Base-by-base conservation (phyloP, 2,113 vertebrate genomes). In the Chaetops frenatus region DNA sequence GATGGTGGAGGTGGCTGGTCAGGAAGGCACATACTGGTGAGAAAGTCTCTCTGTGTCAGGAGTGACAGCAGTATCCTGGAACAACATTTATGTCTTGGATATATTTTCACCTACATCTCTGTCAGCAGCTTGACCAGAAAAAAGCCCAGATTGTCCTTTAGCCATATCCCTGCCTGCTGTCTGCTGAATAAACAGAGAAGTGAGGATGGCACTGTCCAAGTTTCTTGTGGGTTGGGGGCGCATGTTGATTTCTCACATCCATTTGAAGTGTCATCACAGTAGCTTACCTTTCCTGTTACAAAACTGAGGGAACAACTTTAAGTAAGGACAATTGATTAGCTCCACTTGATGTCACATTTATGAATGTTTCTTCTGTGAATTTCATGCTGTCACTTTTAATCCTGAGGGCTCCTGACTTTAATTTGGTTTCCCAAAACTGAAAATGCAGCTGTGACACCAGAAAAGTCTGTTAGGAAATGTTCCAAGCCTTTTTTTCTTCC, bases 181-280 rank as follows among this genome's bases (percentile, higher is more conserved):
- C 44, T 80, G 62, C 38, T 72, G 33, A 77, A 21, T 21, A 33
- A 70, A 18, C 36, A 58, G 47, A 65, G 23, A 81, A 61, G 50
- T 29, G 31, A 88, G 45, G 62, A 58, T 22, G 36, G 54, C 53
- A 86, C 25, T 40, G 14, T 31, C 38, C 62, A 61, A 61, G 28
- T 28, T 58, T 40, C 25, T 7, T n/a, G 13, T 14, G 40, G 64
- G 61, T 25, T 72, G 45, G 38, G 65, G 47, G 6, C 0, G 0
- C 15, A 7, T 5, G 7, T 23, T 47, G 8, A 35, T 84, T 84
- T 27, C 42, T 72, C 51, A 76, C 16, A 57, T 5, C 24, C 2
- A 1, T 89, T 1, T 69, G 45, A 86, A 65, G 9, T 57, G 56
- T 48, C 42, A 56, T 29, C 9, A 0, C 2, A 6, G 11, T 21